Evolutionary conservation across 2,113 vertebrate genomes (phyloP), one percentile per base, ranked within the genome.

Genomic region (Anarrhichthys ocellatus): DNA sequence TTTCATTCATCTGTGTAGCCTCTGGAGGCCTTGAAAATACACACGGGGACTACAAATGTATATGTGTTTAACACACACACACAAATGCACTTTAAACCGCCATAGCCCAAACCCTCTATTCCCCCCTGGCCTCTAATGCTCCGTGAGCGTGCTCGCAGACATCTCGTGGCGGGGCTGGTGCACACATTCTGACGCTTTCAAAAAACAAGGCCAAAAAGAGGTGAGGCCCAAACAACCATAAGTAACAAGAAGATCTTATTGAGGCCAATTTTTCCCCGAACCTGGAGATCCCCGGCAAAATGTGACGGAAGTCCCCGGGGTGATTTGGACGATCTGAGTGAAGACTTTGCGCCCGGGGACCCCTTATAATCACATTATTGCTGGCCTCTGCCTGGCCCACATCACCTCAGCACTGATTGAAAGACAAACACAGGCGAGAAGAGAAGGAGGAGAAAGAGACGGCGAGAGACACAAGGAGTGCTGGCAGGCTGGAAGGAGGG

Each of bases 1-100:
- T 89, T 85, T 87, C 89, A 90, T 92, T 94, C 92, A 93, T 92
- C 90, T 88, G 88, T 81, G 72, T 63, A 75, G 76, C 87, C 91
- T 85, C 86, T 85, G 88, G 93, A 90, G 91, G 83, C 83, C 81
- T 22, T 69, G 27, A 73, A 81, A 85, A 81, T 72, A 86, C 78
- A 27, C 27, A 27, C 27, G 10, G 38, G 56, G 75, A 73, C 83
- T 64, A 68, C 74, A 76, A 50, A 87, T 86, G 58, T 46, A n/a
- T 48, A 46, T 56, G 18, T 65, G 52, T 65, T 14, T 54, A 2
- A 27, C 24, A 27, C 54, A 58, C 48, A 50, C 14, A 59, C 5
- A 32, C 34, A 61, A 42, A 7, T 50, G 40, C 17, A 73, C 67
- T 76, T 82, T 78, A 78, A 76, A 75, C 50, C 8, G n/a, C 27